Evolutionary conservation across 2,113 vertebrate species (phyloP), one percentile per base, ranked within the genome.

Genomic region (Acanthisitta chloris): DNA sequence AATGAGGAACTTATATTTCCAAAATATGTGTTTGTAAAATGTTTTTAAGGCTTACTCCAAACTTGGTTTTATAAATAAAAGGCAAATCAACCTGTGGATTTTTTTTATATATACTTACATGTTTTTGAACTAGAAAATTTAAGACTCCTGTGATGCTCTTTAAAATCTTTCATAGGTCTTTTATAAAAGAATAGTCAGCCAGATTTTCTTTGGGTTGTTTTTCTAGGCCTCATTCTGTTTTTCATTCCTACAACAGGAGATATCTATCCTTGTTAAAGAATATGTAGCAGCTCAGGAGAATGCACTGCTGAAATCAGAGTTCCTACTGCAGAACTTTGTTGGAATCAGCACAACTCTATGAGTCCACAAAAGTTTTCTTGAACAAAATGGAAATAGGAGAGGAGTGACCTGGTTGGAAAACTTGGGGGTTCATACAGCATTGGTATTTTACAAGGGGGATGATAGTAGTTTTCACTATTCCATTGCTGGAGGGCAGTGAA

Each of bases 361-460:
- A 46, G 21, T 23, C 38, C 79, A 43, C 4, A 7, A 23, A 8
- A 10, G 17, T 46, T 78, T 59, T 72, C 34, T 51, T 33, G n/a
- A 69, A 64, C 16, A 58, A 61, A 67, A 67, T 55, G 23, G 11
- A 66, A 79, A 9, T 12, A n/a, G 25, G 11, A 25, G 20, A 90
- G 14, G 19, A 73, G 21, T 74, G 19, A 18, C 4, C 11, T 6
- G 2, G 24, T 2, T 71, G 65, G 29, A 7, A 76, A 55, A 77
- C 14, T 3, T 14, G 33, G 29, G 51, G 43, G 20, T 65, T 48
- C 0, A 3, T 55, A 6, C 33, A 59, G 29, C 14, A 4, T 0
- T 49, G 48, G 18, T 65, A 34, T 52, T 76, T 65, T 38, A 11
- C 8, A 58, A 17, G 48, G 64, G 62, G 3, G 17, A 0, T 15